These are phyloP conservation scores for Phortica variegata DNA, from an alignment of 1,140 invertebrate genomes.

Conservation along the genomic window DNA sequence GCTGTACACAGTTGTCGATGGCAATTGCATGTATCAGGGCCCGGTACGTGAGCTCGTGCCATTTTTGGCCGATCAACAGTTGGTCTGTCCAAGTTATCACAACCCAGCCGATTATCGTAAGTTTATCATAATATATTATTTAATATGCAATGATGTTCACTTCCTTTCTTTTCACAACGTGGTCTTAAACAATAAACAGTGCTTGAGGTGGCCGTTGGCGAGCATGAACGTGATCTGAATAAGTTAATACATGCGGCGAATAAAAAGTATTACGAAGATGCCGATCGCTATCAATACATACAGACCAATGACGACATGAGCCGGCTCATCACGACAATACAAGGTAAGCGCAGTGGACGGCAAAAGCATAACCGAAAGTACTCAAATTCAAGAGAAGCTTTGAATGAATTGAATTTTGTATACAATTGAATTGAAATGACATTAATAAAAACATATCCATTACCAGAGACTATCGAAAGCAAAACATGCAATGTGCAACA, in stretches of 20 bases:
- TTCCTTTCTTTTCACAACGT: conserved; percentile 47
- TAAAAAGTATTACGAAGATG: conserved; percentile 60
- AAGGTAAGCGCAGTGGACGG: conserved; percentile 49
- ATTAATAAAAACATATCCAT: no score
- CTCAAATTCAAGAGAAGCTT: no score
- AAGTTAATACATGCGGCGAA: conserved; percentile 62
- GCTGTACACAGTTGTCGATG: conserved; percentile 84
- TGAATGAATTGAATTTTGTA: no score
- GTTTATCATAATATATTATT: conserved; percentile 8
- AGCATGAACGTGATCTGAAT: conserved; percentile 66
- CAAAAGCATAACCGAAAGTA: no score
- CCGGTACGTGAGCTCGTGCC: conserved; percentile 72
- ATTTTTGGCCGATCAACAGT: conserved; percentile 75
- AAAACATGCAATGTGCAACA: conserved; percentile 14
- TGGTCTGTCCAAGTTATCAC: conserved; percentile 88
- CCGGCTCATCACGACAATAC: conserved; percentile 42
- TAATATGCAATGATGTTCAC: no score
- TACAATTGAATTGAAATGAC: not conserved
- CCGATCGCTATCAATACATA: conserved; percentile 36
- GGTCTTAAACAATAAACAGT: conserved; percentile 63
- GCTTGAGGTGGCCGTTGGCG: conserved; percentile 76
- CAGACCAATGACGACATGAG: conserved; percentile 21
- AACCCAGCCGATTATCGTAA: conserved; percentile 87
- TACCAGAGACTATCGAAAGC: conserved; percentile 29
- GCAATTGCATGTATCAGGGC: conserved; percentile 88